phyloP scores from a whole-genome alignment of 2,888 invertebrate species.

The Coelopa pilipes region DNA sequence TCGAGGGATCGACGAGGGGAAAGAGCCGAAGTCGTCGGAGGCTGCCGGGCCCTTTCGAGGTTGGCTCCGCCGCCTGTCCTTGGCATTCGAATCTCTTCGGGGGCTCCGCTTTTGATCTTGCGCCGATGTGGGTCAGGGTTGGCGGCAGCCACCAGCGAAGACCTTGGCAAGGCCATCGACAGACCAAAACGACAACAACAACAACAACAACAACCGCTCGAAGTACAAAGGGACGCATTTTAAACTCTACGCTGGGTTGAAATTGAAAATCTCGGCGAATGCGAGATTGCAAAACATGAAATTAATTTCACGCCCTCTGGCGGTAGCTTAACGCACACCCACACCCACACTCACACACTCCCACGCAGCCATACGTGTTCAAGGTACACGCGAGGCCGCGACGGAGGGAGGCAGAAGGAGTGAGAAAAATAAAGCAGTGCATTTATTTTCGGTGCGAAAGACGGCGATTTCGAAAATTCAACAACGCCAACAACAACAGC shows the following conservation, averaged over 20 bases:
- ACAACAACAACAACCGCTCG: too few relatives aligned
- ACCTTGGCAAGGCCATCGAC: too few relatives aligned
- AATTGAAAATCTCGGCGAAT: conserved; percentile 25
- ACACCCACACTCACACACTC: neutral
- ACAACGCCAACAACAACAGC: neutral
- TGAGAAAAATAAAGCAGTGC: conserved; percentile 9
- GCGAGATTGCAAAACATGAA: conserved; percentile 8
- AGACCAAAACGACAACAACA: too few relatives aligned
- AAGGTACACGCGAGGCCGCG: neutral
- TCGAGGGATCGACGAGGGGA: too few relatives aligned
- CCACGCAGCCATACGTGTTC: conserved; percentile 8
- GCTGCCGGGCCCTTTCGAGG: too few relatives aligned
- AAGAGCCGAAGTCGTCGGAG: too few relatives aligned
- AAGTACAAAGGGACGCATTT: too few relatives aligned
- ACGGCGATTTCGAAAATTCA: conserved; percentile 12
- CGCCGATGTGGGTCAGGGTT: too few relatives aligned
- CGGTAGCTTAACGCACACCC: conserved; percentile 15
- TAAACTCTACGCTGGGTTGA: neutral
- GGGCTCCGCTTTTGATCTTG: too few relatives aligned
- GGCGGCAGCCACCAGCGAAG: too few relatives aligned
- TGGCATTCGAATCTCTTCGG: too few relatives aligned
- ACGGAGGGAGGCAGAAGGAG: neutral
- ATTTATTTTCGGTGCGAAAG: conserved; percentile 2
- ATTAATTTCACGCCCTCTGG: conserved; percentile 25
- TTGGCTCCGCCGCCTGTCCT: too few relatives aligned